These are phyloP conservation scores for Eciton burchellii DNA, from an alignment of 1,140 invertebrate species.

Conservation along the genomic window DNA sequence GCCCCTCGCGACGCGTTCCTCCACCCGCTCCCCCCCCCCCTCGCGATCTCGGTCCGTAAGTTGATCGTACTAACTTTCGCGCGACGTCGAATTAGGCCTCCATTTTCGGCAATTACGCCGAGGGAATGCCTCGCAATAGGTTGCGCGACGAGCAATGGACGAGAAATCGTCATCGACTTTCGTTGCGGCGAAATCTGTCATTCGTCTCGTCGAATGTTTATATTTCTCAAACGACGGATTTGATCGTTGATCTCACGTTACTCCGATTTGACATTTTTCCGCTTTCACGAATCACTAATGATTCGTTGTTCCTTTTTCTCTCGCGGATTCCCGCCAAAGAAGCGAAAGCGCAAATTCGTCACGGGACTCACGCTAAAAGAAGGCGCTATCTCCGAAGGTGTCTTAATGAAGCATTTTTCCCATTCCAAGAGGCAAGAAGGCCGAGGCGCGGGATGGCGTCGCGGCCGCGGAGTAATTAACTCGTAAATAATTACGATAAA, in stretches of 20 bases:
- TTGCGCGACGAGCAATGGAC: not conserved
- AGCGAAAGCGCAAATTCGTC: constrained; percentile 20
- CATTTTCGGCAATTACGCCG: constrained; percentile 59
- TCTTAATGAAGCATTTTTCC: constrained; percentile 60
- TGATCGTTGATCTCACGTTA: not conserved
- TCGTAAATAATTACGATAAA: constrained; percentile 84
- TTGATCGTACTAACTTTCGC: constrained; percentile 71
- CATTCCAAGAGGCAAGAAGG: constrained; percentile 40
- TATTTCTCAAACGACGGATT: not conserved
- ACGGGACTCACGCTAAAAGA: constrained; percentile 36
- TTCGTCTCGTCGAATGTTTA: not conserved
- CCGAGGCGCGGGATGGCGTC: not conserved
- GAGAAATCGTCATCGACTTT: constrained; percentile 1
- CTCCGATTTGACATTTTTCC: not conserved
- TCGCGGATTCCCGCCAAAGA: no score
- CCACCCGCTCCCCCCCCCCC: constrained; percentile 39
- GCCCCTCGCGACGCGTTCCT: constrained; percentile 59
- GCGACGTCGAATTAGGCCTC: constrained; percentile 56
- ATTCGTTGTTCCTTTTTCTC: constrained; percentile 15
- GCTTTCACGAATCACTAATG: not conserved
- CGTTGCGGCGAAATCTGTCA: not conserved
- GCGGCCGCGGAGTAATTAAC: constrained; percentile 78
- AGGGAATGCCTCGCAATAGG: constrained; percentile 16
- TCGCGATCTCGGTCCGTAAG: constrained; percentile 62
- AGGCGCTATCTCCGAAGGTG: constrained; percentile 35